Evolutionary conservation across 2,113 vertebrate genomes (phyloP).

Genomic region (Istiophorus platypterus): DNA sequence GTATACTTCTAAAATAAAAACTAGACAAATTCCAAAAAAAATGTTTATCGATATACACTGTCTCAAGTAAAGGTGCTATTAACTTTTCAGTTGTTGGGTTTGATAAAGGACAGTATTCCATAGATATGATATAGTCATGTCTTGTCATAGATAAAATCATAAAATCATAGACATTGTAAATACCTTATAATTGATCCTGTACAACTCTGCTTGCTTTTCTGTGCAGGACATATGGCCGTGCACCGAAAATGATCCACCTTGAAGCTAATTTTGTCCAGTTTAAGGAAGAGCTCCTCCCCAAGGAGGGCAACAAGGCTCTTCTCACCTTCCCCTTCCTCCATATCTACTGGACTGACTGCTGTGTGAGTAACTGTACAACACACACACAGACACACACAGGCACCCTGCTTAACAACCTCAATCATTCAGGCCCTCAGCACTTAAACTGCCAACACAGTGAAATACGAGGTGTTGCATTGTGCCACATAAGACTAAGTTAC

Average conservation of each 20-base stretch:
- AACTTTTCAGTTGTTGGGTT: neutral
- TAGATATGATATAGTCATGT: neutral
- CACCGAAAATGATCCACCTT: constrained; percentile 99
- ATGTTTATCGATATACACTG: neutral
- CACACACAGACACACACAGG: constrained; percentile 14
- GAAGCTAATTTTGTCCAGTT: constrained; percentile 99
- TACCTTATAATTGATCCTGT: neutral
- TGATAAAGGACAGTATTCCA: neutral
- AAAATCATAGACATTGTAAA: neutral
- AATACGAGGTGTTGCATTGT: neutral
- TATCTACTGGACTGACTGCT: constrained; percentile 99
- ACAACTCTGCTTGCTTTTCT: constrained; percentile 11
- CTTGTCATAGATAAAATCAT: neutral
- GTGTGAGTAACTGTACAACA: constrained; percentile 86
- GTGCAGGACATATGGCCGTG: constrained; percentile 94
- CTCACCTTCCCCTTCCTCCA: constrained; percentile 99
- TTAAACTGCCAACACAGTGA: neutral
- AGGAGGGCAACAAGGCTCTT: constrained; percentile 97
- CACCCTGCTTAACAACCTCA: neutral
- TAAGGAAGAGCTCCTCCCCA: constrained; percentile 97
- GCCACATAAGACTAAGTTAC: neutral
- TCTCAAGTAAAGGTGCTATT: neutral
- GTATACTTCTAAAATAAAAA: neutral
- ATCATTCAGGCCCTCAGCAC: neutral
- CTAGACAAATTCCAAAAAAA: neutral